A percentile compares a stretch with the other conserved stretches of the same genome.
Evolutionary conservation across 2,797 vertebrate genomes (phyloP).

Genomic region (Botia kubotai): DNA sequence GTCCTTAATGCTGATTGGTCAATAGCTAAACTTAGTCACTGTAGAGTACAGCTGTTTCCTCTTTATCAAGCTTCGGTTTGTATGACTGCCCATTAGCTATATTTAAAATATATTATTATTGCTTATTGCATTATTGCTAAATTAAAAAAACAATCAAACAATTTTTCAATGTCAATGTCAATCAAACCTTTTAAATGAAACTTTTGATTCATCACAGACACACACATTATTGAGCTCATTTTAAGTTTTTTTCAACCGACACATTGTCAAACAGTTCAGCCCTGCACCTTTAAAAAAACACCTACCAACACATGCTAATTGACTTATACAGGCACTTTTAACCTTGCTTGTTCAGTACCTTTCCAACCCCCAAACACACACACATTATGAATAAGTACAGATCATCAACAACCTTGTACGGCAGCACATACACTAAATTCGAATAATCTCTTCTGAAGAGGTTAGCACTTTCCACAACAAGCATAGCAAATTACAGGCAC

Average conservation of each 20-base stretch:
- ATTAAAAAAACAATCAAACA: too few relatives aligned
- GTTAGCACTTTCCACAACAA: constrained; percentile 37
- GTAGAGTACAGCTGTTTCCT: not conserved
- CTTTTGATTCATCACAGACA: too few relatives aligned
- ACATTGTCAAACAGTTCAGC: not conserved
- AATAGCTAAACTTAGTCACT: not conserved
- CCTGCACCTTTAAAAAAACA: not conserved
- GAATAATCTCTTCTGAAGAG: constrained; percentile 13
- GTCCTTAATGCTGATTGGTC: not conserved
- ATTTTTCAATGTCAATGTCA: too few relatives aligned
- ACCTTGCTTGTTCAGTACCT: not conserved
- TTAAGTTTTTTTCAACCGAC: not conserved
- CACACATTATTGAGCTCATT: too few relatives aligned
- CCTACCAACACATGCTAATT: constrained; percentile 5
- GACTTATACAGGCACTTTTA: not conserved
- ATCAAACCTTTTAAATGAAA: too few relatives aligned
- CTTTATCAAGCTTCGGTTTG: too few relatives aligned
- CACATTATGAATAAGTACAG: not conserved
- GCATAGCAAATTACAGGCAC: constrained; percentile 55
- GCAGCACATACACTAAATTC: constrained; percentile 6
- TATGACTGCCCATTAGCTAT: too few relatives aligned
- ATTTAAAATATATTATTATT: too few relatives aligned
- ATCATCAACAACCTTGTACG: not conserved
- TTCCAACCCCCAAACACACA: not conserved
- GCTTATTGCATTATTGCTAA: too few relatives aligned